phyloP scores from a whole-genome alignment of 2,113 vertebrate genomes.

The Notarius lentiginosus region DNA sequence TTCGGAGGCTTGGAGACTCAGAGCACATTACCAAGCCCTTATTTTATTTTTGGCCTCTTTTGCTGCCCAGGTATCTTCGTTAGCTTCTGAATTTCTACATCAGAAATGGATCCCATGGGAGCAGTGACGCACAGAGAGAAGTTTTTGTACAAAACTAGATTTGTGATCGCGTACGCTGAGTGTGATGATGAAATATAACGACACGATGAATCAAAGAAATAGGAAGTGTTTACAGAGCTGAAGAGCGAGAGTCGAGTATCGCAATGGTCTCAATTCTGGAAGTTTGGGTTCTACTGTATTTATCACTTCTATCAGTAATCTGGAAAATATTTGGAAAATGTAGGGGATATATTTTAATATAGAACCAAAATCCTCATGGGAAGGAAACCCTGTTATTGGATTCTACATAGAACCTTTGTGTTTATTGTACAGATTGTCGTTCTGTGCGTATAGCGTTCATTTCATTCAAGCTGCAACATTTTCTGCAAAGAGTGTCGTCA shows the following conservation, averaged over 20 bases:
- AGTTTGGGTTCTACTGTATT: no score
- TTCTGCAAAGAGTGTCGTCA: no score
- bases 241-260: background rate
- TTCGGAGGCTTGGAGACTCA: background rate
- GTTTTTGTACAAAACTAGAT: background rate
- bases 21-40: background rate
- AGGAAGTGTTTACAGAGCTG: background rate
- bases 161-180: background rate
- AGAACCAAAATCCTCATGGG: no score
- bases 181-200: background rate
- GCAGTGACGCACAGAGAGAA: background rate
- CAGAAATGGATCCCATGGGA: background rate
- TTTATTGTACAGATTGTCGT: no score
- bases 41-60: constrained; percentile 15
- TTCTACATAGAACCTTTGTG: no score
- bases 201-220: background rate
- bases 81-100: constrained; percentile 9
- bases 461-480: no score
- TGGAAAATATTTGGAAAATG: no score
- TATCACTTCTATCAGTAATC: no score
- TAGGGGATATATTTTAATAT: no score
- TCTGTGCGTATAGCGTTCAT: no score
- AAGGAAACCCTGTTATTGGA: no score
- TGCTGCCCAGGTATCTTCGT: constrained; percentile 24
- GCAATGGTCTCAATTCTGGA: no score